phyloP scores from a whole-genome alignment of 1,140 invertebrate genomes.

The Pachypeltis micranthus region DNA sequence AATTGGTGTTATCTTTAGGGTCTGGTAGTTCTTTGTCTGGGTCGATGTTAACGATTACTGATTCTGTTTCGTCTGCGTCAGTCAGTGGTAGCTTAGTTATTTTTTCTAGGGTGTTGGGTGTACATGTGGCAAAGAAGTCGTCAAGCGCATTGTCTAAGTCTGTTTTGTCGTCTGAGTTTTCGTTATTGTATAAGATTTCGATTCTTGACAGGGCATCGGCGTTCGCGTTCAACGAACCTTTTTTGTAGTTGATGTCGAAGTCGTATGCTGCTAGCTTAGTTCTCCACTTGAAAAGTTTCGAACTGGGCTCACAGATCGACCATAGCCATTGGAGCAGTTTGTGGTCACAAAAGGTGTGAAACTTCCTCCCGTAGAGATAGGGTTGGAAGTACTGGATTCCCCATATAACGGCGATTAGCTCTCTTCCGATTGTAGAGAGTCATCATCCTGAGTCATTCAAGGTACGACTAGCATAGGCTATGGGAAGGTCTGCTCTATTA shows the following conservation, averaged over 20 bases:
- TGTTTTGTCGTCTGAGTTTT: no score
- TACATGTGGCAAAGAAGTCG: no score
- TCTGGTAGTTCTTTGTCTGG: no score
- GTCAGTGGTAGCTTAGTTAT: no score
- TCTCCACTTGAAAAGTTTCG: conserved; percentile 19
- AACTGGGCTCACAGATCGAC: conserved; percentile 29
- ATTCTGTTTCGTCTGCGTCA: no score
- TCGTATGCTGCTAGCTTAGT: conserved; percentile 10
- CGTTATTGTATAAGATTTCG: no score
- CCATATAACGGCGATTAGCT: conserved; percentile 41
- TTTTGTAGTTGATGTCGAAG: conserved; percentile 5
- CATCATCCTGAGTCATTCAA: conserved; percentile 28
- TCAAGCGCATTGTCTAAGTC: no score
- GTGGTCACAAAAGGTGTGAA: conserved; percentile 41
- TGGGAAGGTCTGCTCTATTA: conserved; percentile 25
- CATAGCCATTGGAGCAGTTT: conserved; percentile 38
- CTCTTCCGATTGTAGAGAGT: conserved; percentile 33
- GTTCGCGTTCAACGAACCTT: not conserved
- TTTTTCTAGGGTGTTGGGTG: no score
- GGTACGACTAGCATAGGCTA: conserved; percentile 28
- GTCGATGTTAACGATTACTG: no score
- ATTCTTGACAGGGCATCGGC: conserved; percentile 1
- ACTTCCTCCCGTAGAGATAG: conserved; percentile 37
- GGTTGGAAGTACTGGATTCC: conserved; percentile 35
- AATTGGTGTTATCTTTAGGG: no score